phyloP scores from a whole-genome alignment of 2,888 invertebrate genomes.

The Tetheella fluctuosa region DNA sequence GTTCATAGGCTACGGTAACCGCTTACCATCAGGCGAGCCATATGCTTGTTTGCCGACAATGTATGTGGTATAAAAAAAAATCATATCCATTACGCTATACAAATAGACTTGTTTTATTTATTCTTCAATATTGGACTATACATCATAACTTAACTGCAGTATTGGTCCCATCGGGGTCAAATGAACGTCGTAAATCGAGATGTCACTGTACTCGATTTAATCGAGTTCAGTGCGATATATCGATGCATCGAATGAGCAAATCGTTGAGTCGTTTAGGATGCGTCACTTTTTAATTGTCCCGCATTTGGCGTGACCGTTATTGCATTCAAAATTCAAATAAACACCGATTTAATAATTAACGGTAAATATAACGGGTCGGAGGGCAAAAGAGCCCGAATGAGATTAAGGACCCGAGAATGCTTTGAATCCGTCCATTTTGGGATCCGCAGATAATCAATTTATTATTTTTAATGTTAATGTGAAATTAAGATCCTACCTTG shows the following conservation, averaged over 20 bases:
- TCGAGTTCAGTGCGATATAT: conserved; percentile 34
- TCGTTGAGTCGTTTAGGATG: conserved; percentile 50
- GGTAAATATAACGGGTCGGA: conserved; percentile 78
- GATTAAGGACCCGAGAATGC: conserved; percentile 33
- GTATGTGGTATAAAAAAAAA: no score
- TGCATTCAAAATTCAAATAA: conserved; percentile 59
- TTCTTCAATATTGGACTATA: no score
- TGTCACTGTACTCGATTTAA: conserved; percentile 26
- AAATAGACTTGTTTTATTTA: no score
- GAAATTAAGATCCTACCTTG: conserved; percentile 1
- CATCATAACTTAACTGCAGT: conserved; percentile 30
- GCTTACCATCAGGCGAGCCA: no score
- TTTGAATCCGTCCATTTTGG: conserved; percentile 20
- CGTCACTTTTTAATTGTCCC: conserved; percentile 77
- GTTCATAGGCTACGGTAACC: no score
- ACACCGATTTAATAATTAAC: conserved; percentile 69
- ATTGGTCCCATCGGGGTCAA: conserved; percentile 28
- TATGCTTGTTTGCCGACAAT: no score
- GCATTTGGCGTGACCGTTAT: conserved; percentile 71
- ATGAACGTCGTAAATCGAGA: conserved; percentile 20
- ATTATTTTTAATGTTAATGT: not conserved
- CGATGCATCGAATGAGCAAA: conserved; percentile 54
- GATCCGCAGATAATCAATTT: conserved; percentile 17
- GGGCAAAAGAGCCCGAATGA: conserved; percentile 51
- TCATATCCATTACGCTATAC: no score